Evolutionary conservation across 1,140 invertebrate genomes (phyloP).

Genomic region (Drosophila pallidifrons): DNA sequence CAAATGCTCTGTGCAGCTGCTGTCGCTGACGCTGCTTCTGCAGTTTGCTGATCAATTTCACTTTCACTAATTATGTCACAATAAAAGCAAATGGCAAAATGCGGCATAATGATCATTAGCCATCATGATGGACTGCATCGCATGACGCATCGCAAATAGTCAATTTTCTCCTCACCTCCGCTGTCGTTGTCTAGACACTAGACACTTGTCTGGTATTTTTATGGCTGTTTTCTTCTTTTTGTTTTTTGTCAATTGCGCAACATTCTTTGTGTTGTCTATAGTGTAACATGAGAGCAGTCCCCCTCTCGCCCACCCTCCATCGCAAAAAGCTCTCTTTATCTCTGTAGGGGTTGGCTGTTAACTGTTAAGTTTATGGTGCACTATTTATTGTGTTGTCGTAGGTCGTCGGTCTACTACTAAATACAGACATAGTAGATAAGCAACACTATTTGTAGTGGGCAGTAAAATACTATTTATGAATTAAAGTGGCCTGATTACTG

Average conservation of each 20-base stretch:
- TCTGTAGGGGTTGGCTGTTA: conserved; percentile 47
- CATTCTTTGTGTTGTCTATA: conserved; percentile 56
- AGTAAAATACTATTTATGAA: background rate
- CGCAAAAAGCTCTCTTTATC: conserved; percentile 44
- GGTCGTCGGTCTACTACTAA: conserved; percentile 46
- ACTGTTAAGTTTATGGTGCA: conserved; percentile 29
- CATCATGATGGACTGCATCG: conserved; percentile 10
- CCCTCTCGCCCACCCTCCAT: background rate
- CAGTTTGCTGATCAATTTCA: conserved; percentile 61
- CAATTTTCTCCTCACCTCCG: background rate
- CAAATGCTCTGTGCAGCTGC: conserved; percentile 12
- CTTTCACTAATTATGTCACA: conserved; percentile 83
- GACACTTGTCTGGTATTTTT: conserved; percentile 24
- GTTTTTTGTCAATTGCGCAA: conserved; percentile 66
- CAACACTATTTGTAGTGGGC: background rate
- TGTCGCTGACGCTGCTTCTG: conserved; percentile 1
- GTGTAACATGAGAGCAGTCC: conserved; percentile 20
- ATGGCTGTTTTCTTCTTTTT: conserved; percentile 7
- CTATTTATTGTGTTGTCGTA: conserved; percentile 59
- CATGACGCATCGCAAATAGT: conserved; percentile 22
- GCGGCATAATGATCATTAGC: conserved; percentile 31
- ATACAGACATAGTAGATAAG: background rate
- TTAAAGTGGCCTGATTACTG: background rate
- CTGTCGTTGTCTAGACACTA: conserved; percentile 58
- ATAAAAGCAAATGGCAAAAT: conserved; percentile 42